Evolutionary conservation across 2,797 vertebrate species (phyloP).

Genomic region (Diglossa cyanea): DNA sequence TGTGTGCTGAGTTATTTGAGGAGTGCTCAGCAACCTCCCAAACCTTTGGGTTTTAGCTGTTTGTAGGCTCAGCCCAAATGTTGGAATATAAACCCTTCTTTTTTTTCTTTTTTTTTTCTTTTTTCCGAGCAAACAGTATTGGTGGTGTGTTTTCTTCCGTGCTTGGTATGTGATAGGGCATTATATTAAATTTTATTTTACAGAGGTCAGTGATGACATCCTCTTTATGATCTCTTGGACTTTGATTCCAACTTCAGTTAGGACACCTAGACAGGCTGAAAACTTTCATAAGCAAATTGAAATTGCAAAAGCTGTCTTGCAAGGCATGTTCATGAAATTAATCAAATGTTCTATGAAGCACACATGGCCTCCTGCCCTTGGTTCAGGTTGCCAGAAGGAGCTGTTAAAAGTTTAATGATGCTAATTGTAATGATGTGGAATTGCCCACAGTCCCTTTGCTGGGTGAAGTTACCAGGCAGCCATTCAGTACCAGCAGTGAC

Average conservation of each 20-base stretch:
- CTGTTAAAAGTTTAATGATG: not conserved
- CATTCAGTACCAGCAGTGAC: not conserved
- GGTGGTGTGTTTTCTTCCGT: not conserved
- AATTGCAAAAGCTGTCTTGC: not conserved
- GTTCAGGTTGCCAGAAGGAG: not conserved
- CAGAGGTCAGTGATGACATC: not conserved
- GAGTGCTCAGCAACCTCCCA: not conserved
- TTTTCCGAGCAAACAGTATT: no score
- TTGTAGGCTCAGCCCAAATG: not conserved
- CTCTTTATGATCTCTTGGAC: not conserved
- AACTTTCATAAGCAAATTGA: not conserved
- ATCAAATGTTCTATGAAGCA: not conserved
- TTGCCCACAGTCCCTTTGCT: not conserved
- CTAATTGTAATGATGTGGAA: not conserved
- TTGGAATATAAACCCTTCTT: not conserved
- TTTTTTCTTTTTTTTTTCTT: not conserved
- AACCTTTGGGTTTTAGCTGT: not conserved
- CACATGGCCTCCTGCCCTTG: not conserved
- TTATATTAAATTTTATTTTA: not conserved
- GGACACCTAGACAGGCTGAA: not conserved
- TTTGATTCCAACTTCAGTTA: not conserved
- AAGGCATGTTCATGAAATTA: not conserved
- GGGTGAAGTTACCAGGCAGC: not conserved
- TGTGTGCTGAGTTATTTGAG: not conserved
- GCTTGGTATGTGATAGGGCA: not conserved